Evolutionary conservation across 1,140 invertebrate genomes (phyloP).

Genomic region (Rhagoletis zephyria): DNA sequence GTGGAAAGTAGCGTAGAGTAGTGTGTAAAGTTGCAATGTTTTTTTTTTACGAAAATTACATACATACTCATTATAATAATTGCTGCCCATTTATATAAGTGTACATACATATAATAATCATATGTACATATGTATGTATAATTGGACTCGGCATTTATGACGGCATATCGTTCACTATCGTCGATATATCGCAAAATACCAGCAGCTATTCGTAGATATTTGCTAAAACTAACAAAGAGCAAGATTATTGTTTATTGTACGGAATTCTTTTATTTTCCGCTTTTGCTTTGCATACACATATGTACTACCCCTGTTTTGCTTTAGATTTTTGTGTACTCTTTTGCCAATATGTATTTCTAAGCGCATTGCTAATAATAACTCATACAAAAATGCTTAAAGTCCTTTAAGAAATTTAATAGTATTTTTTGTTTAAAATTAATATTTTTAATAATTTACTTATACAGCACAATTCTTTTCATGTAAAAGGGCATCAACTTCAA

Average conservation of each 20-base stretch:
- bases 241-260: slow-evolving; percentile 31
- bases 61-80: background rate
- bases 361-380: slow-evolving; percentile 18
- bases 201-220: slow-evolving; percentile 30
- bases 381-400: slow-evolving; percentile 34
- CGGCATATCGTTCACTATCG: background rate
- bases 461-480: background rate
- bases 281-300: slow-evolving; percentile 3
- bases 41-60: background rate
- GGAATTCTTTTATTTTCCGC: slow-evolving; percentile 4
- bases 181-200: slow-evolving; percentile 19
- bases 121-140: background rate
- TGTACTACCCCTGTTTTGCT: background rate
- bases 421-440: slow-evolving; percentile 39
- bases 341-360: slow-evolving; percentile 8
- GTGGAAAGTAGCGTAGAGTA: slow-evolving; percentile 15
- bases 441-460: background rate
- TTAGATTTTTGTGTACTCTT: background rate
- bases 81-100: background rate
- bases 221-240: slow-evolving; percentile 15
- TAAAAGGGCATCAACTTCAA: slow-evolving; percentile 18
- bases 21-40: background rate
- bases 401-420: slow-evolving; percentile 1
- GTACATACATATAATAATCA: background rate
- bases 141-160: slow-evolving; percentile 13